Conservation (phyloP, 2,113 vertebrate species). For the Amazona guildingii region DNA sequence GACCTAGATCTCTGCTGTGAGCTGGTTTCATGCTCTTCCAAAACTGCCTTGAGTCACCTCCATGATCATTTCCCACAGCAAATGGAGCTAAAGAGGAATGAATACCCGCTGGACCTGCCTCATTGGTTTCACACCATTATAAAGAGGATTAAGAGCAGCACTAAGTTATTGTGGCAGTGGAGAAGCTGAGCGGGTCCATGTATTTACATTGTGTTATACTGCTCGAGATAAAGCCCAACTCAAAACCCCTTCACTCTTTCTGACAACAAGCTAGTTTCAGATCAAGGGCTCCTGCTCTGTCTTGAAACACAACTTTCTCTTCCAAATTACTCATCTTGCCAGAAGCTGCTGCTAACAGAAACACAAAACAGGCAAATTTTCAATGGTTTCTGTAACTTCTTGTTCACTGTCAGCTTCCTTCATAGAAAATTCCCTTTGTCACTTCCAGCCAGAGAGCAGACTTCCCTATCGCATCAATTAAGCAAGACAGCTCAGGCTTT, state of each 20-base stretch:
- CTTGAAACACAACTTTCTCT: conserved; percentile 67
- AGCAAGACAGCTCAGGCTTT: background rate
- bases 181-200: background rate
- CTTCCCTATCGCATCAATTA: background rate
- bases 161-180: background rate
- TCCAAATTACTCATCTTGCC: conserved; percentile 64
- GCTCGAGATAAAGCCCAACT: background rate
- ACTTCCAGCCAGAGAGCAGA: background rate
- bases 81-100: rapidly evolving
- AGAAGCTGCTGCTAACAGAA: conserved; percentile 45
- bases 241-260: conserved; percentile 44
- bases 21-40: rapidly evolving
- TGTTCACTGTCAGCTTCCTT: conserved; percentile 11
- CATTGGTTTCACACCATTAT: background rate
- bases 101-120: background rate
- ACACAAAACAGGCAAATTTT: conserved; percentile 31
- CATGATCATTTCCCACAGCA: rapidly evolving
- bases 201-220: background rate
- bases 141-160: background rate
- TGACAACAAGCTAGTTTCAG: conserved; percentile 77
- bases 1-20: background rate
- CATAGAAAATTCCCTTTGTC: conserved; percentile 64
- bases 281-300: conserved; percentile 63
- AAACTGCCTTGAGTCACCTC: background rate
- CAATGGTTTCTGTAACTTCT: conserved; percentile 51